A percentile compares a stretch with the other conserved stretches of the same genome.
Conservation (phyloP, 2,113 vertebrate species). For the Struthio camelus region DNA sequence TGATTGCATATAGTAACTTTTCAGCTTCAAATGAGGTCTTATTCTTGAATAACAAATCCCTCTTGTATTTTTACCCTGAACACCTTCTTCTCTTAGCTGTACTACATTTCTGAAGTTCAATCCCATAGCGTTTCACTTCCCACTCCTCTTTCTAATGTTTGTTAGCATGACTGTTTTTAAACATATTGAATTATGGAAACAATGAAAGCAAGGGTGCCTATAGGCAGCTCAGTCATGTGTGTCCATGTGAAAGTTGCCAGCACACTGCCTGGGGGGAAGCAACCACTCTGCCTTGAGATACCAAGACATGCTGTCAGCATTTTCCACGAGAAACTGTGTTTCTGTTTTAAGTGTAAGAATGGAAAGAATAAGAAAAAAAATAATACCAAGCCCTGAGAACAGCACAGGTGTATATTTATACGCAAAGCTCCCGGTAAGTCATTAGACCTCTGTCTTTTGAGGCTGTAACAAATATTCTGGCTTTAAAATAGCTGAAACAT, state of each 20-base stretch:
- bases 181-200: constrained; percentile 12
- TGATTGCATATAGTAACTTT: background rate
- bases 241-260: constrained; percentile 38
- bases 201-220: constrained; percentile 12
- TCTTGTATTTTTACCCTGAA: background rate
- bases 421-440: background rate
- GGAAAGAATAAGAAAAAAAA: background rate
- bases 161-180: constrained; percentile 15
- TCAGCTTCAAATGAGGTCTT: background rate
- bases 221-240: constrained; percentile 27
- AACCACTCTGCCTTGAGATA: constrained; percentile 51
- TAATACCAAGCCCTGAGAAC: background rate
- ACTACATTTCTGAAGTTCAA: background rate
- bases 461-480: background rate
- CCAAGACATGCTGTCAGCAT: constrained; percentile 17
- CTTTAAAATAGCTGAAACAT: constrained; percentile 24
- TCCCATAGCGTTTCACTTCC: background rate
- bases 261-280: constrained; percentile 42
- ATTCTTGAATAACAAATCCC: background rate
- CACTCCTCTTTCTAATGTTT: background rate
- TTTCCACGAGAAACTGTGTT: constrained; percentile 39
- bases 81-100: background rate
- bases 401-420: background rate
- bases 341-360: constrained; percentile 55
- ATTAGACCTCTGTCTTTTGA: constrained; percentile 14